Percentiles rank a stretch among this genome's conserved stretches.
Evolutionary conservation across 2,797 vertebrate species (phyloP).

Genomic region (Takifugu ocellatus): DNA sequence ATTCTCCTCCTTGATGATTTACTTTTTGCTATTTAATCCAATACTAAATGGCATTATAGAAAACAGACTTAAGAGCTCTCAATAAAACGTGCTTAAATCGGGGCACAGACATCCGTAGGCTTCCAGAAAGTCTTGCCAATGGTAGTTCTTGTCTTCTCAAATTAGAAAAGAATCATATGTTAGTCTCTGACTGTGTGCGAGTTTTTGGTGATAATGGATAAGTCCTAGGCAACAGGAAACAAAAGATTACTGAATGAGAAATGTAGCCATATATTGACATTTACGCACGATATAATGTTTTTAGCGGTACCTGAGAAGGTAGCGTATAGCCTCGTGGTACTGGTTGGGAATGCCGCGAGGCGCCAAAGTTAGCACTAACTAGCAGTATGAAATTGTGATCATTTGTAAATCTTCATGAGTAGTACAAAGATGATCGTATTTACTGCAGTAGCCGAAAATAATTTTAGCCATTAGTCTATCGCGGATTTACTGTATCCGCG

Average conservation of each 20-base stretch:
- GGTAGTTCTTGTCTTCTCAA: constrained; percentile 4
- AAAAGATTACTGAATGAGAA: neutral
- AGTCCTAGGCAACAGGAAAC: constrained; percentile 1
- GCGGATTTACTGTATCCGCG: neutral
- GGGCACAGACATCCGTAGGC: neutral
- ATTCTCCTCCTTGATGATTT: constrained; percentile 28
- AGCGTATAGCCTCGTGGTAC: neutral
- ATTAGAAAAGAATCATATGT: neutral
- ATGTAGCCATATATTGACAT: neutral
- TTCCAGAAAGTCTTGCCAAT: neutral
- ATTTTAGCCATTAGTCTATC: too few relatives aligned
- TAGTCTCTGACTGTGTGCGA: neutral
- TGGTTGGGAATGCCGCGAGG: constrained; percentile 16
- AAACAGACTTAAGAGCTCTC: neutral
- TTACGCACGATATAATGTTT: neutral
- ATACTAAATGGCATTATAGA: neutral
- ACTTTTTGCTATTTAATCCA: neutral
- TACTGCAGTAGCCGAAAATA: too few relatives aligned
- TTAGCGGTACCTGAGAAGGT: constrained; percentile 12
- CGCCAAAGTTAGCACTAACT: constrained; percentile 54
- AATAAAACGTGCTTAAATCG: neutral
- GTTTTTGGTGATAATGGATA: neutral
- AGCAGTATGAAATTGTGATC: too few relatives aligned
- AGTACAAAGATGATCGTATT: too few relatives aligned
- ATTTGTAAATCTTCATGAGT: too few relatives aligned